phyloP scores from a whole-genome alignment of 2,797 vertebrate genomes.

The Sphaeramia orbicularis region DNA sequence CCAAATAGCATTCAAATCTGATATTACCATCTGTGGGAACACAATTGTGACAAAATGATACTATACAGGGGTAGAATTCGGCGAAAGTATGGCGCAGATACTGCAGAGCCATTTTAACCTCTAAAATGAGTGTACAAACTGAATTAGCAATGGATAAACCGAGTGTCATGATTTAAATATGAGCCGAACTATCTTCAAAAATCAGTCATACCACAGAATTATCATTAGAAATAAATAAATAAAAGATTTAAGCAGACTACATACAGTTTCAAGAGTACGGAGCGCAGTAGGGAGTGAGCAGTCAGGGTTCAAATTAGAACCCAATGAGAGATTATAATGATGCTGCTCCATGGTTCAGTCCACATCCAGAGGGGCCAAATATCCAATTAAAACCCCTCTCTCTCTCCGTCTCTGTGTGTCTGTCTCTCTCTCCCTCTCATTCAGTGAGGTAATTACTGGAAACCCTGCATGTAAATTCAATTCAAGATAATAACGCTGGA shows the following conservation, averaged over 20 bases:
- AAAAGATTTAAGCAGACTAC: constrained; percentile 69
- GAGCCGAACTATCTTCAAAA: constrained; percentile 27
- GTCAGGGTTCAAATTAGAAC: constrained; percentile 80
- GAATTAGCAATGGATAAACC: constrained; percentile 24
- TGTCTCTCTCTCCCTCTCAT: constrained; percentile 33
- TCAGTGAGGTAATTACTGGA: constrained; percentile 78
- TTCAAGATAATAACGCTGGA: constrained; percentile 73
- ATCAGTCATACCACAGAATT: constrained; percentile 26
- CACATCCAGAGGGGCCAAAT: constrained; percentile 86
- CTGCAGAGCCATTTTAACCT: constrained; percentile 10
- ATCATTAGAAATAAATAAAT: constrained; percentile 54
- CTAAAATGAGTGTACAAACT: constrained; percentile 35
- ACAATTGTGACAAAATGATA: constrained; percentile 46
- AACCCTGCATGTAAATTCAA: constrained; percentile 78
- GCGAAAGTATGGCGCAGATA: background rate
- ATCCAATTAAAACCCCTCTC: constrained; percentile 83
- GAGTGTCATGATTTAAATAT: constrained; percentile 43
- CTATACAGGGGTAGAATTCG: constrained; percentile 3
- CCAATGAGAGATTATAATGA: constrained; percentile 83
- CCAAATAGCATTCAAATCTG: constrained; percentile 42
- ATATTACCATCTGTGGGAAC: constrained; percentile 21
- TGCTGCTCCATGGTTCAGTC: constrained; percentile 79
- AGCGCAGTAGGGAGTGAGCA: constrained; percentile 74
- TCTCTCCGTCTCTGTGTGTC: constrained; percentile 41
- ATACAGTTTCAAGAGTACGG: constrained; percentile 70